A percentile compares a stretch with the other conserved stretches of the same genome.
These are phyloP conservation scores for Coccyzus lansbergi DNA, from an alignment of 2,797 vertebrate species.

Conservation along the genomic window DNA sequence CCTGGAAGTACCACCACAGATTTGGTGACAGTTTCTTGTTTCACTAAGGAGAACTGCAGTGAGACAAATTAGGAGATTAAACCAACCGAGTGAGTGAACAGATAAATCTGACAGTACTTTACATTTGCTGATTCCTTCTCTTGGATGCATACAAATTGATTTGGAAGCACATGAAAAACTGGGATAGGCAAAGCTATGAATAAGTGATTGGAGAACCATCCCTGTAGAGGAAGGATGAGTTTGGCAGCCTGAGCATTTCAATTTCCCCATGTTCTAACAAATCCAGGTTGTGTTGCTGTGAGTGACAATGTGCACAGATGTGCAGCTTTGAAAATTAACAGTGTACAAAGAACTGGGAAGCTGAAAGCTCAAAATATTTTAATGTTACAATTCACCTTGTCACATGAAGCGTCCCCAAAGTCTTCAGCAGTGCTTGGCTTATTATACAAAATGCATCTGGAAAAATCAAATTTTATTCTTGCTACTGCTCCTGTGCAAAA, in stretches of 20 bases:
- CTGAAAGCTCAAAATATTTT: background rate
- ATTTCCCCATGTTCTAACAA: background rate
- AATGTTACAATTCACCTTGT: background rate
- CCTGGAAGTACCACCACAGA: background rate
- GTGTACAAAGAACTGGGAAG: background rate
- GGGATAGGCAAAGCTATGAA: background rate
- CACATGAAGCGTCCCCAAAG: background rate
- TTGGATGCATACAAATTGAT: background rate
- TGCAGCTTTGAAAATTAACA: background rate
- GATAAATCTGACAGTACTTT: background rate
- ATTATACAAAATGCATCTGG: background rate
- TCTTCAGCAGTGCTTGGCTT: background rate
- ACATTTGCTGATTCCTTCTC: background rate
- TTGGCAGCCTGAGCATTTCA: background rate
- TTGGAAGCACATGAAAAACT: conserved; percentile 1
- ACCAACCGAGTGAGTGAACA: background rate
- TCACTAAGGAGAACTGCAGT: background rate
- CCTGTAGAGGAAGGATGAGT: background rate
- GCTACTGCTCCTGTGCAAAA: background rate
- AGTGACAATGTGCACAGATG: background rate
- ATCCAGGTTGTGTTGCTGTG: background rate
- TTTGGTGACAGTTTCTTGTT: background rate
- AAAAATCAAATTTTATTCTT: background rate
- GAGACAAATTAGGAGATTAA: background rate
- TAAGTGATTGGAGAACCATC: background rate